These are phyloP conservation scores for Crotalus helleri DNA, from an alignment of 2,113 vertebrate genomes.

Conservation along the genomic window DNA sequence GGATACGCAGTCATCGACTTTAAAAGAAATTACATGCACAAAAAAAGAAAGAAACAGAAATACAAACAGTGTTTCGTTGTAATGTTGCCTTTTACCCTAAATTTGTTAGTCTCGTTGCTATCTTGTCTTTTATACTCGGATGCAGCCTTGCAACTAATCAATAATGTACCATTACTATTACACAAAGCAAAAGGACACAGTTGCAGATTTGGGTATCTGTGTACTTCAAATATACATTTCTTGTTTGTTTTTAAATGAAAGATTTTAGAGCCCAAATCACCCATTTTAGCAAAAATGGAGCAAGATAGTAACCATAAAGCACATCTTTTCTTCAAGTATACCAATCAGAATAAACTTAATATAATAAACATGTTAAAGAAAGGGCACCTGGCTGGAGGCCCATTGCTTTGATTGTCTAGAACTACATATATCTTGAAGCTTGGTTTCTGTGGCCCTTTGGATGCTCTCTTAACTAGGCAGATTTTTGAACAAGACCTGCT, in stretches of 20 bases:
- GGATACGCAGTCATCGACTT: background rate
- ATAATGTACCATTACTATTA: background rate
- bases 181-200: background rate
- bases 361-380: too few species aligned
- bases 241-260: background rate
- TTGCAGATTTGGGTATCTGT: background rate
- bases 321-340: background rate
- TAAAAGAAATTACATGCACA: background rate
- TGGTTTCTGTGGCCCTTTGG: too few species aligned
- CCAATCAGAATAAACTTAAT: background rate
- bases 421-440: too few species aligned
- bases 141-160: background rate
- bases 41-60: background rate
- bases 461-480: too few species aligned
- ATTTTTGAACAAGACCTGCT: too few species aligned
- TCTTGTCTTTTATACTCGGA: background rate
- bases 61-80: background rate
- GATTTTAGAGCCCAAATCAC: background rate
- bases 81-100: background rate
- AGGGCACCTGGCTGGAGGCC: too few species aligned
- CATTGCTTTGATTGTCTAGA: too few species aligned
- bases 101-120: background rate
- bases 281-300: background rate
- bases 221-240: background rate
- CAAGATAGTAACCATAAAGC: background rate